A percentile compares a stretch with the other conserved stretches of the same genome.
Conservation (phyloP, 2,113 vertebrate genomes). For the Halichoerus grypus region DNA sequence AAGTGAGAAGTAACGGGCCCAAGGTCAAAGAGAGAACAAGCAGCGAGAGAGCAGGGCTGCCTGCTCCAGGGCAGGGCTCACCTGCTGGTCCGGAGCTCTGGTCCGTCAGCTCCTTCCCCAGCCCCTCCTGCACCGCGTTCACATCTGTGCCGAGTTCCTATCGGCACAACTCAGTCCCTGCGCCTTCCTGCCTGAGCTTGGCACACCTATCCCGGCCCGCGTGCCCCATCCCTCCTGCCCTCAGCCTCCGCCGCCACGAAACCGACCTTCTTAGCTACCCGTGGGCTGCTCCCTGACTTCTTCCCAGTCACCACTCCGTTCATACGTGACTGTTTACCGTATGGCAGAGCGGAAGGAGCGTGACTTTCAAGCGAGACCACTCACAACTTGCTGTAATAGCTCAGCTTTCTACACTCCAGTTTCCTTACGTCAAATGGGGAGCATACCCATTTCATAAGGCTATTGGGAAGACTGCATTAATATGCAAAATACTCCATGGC, state of each 20-base stretch:
- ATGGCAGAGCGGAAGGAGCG: neutral
- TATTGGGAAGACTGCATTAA: neutral
- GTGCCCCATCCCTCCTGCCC: neutral
- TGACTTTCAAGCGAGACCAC: neutral
- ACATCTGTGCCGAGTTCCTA: fast-evolving
- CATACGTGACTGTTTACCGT: too few relatives aligned
- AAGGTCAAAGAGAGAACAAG: neutral
- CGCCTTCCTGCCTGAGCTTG: neutral
- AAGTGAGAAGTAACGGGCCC: neutral
- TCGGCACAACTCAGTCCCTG: fast-evolving
- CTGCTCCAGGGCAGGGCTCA: too few relatives aligned
- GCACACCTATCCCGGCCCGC: neutral
- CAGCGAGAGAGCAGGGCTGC: fast-evolving
- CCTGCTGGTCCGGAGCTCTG: neutral
- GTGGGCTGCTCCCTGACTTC: neutral
- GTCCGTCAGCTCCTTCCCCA: fast-evolving
- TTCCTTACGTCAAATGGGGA: neutral
- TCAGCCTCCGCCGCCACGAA: fast-evolving
- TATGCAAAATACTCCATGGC: neutral
- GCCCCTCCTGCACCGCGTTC: neutral
- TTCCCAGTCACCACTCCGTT: fast-evolving
- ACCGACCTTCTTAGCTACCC: neutral
- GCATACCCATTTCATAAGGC: neutral
- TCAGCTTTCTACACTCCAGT: neutral
- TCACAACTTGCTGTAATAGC: neutral